Conservation (phyloP, 2,888 invertebrate genomes). For the Drosophila incognita region DNA sequence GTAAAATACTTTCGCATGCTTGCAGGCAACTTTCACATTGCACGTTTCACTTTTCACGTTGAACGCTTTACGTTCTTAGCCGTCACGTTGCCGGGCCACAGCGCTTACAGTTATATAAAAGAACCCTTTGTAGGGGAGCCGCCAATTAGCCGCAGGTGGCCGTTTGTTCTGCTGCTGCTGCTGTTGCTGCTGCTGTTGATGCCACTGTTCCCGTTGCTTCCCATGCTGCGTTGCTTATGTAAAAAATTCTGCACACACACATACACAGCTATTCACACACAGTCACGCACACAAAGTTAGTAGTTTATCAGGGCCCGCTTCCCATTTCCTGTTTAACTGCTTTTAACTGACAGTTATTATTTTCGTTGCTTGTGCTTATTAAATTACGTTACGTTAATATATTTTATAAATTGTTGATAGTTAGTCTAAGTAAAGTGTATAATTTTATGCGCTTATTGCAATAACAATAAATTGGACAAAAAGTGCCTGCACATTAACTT, state of each 20-base stretch:
- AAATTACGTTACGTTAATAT: slow-evolving; percentile 25
- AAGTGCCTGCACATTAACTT: slow-evolving; percentile 48
- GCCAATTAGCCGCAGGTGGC: slow-evolving; percentile 75
- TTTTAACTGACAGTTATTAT: slow-evolving; percentile 38
- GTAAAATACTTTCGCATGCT: slow-evolving; percentile 22
- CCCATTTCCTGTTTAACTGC: slow-evolving; percentile 20
- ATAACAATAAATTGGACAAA: slow-evolving; percentile 59
- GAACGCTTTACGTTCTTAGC: slow-evolving; percentile 13
- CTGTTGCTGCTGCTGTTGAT: slow-evolving; percentile 4
- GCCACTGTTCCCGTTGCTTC: slow-evolving; percentile 6
- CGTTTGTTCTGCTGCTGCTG: slow-evolving; percentile 36
- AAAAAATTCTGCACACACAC: slow-evolving; percentile 40
- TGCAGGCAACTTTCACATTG: slow-evolving; percentile 24
- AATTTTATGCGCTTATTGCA: slow-evolving; percentile 23
- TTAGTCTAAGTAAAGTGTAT: slow-evolving; percentile 30
- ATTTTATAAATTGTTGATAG: slow-evolving; percentile 4
- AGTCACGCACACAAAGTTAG: slow-evolving; percentile 12
- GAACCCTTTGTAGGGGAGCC: slow-evolving; percentile 40
- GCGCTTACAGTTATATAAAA: slow-evolving; percentile 51
- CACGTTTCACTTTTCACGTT: slow-evolving; percentile 15
- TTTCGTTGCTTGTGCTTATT: slow-evolving; percentile 10
- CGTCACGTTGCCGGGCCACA: slow-evolving; percentile 50
- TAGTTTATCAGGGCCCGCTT: slow-evolving; percentile 33
- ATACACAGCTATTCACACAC: slow-evolving; percentile 11
- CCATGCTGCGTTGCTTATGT: slow-evolving; percentile 61